phyloP scores from a whole-genome alignment of 2,113 vertebrate species.

The Protomyctophum bolini region DNA sequence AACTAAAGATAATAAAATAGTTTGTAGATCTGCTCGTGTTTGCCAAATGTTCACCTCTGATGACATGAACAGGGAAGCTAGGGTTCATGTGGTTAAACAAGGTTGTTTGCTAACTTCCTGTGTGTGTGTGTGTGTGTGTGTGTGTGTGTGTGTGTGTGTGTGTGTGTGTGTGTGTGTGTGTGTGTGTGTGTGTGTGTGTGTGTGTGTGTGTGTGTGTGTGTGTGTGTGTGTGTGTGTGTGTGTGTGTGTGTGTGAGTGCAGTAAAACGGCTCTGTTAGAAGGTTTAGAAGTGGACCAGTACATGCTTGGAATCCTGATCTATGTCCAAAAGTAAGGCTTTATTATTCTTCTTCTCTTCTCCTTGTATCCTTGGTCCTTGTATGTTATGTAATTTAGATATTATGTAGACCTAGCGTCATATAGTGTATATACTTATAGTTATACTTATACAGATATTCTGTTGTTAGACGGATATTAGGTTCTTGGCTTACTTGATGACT shows the following conservation, averaged over 20 bases:
- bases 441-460: too few relatives aligned
- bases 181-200: neutral
- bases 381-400: too few relatives aligned
- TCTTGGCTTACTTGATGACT: too few relatives aligned
- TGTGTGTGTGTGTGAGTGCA: constrained; percentile 55
- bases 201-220: neutral
- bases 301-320: constrained; percentile 93
- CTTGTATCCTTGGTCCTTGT: too few relatives aligned
- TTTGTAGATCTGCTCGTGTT: too few relatives aligned
- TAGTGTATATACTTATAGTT: too few relatives aligned
- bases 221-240: constrained; percentile 4
- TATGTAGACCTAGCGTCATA: too few relatives aligned
- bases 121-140: neutral
- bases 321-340: constrained; percentile 89
- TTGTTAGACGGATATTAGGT: too few relatives aligned
- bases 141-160: neutral
- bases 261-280: constrained; percentile 92
- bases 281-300: constrained; percentile 96
- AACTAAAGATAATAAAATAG: too few relatives aligned
- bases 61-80: too few relatives aligned
- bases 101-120: neutral
- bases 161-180: neutral
- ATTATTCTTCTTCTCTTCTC: neutral
- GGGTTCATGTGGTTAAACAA: too few relatives aligned
- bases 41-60: too few relatives aligned